Conservation (phyloP, 1,140 invertebrate genomes). For the Caenorhabditis latens region DNA sequence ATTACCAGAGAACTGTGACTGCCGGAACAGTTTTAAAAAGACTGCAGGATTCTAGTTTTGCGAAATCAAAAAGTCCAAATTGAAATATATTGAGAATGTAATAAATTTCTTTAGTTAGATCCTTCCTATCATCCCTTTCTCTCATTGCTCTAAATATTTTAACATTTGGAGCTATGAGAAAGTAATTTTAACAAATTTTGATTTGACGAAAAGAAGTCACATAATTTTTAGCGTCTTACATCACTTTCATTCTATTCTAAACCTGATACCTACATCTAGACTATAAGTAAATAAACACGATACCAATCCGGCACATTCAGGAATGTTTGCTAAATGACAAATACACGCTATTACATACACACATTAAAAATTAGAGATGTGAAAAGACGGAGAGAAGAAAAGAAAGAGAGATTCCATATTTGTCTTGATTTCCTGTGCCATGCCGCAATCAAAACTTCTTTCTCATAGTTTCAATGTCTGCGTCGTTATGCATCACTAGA, state of each 20-base stretch:
- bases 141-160: too few species aligned
- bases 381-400: not conserved
- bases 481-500: not conserved
- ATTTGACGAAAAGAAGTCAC: too few species aligned
- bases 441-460: conserved; percentile 37
- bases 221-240: too few species aligned
- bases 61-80: too few species aligned
- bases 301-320: conserved; percentile 31
- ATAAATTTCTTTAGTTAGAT: too few species aligned
- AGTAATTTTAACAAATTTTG: too few species aligned
- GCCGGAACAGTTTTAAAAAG: too few species aligned
- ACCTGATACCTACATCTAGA: not conserved
- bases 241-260: not conserved
- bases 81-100: too few species aligned
- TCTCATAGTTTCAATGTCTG: conserved; percentile 31
- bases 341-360: conserved; percentile 32
- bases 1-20: not conserved
- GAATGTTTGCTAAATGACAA: conserved; percentile 54
- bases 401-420: conserved; percentile 37
- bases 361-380: not conserved
- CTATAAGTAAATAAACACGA: not conserved
- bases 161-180: too few species aligned
- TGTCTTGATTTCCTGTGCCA: conserved; percentile 52
- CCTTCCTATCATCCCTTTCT: too few species aligned
- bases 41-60: too few species aligned